phyloP scores from a whole-genome alignment of 2,113 vertebrate species.

The Rhinopomastus cyanomelas region DNA sequence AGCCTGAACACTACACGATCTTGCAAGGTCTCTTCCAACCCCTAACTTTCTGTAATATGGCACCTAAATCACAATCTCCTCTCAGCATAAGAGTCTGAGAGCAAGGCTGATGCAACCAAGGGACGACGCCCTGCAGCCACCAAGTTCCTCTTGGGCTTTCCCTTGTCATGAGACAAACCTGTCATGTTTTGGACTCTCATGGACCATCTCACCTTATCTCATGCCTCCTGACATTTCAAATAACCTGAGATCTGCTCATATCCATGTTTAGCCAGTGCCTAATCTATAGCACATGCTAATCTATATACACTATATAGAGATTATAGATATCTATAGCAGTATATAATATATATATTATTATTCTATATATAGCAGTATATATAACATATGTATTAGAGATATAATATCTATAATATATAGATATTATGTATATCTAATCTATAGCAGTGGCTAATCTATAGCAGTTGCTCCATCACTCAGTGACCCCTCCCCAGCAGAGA shows the following conservation, averaged over 20 bases:
- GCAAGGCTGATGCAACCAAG: not conserved
- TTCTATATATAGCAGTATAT: too few relatives aligned
- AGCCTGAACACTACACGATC: too few relatives aligned
- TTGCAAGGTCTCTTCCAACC: too few relatives aligned
- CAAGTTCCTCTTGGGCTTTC: not conserved
- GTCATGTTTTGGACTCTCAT: accelerated
- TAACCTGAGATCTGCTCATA: not conserved
- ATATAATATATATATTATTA: too few relatives aligned
- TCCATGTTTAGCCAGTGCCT: not conserved
- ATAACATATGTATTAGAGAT: too few relatives aligned
- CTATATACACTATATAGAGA: too few relatives aligned
- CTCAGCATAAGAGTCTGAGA: accelerated
- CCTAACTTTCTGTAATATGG: not conserved
- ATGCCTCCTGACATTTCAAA: not conserved
- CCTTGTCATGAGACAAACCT: not conserved
- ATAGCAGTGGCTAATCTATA: not conserved
- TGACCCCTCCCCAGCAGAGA: not conserved
- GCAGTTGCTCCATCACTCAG: not conserved
- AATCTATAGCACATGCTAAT: too few relatives aligned
- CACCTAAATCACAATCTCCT: not conserved
- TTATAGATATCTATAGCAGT: too few relatives aligned
- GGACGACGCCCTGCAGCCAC: not conserved
- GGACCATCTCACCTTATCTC: not conserved
- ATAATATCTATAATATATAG: too few relatives aligned
- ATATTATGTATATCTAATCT: too few relatives aligned